Evolutionary conservation across 2,888 invertebrate genomes (phyloP), one percentile per base, ranked within the genome.

Genomic region (Rhingia rostrata): DNA sequence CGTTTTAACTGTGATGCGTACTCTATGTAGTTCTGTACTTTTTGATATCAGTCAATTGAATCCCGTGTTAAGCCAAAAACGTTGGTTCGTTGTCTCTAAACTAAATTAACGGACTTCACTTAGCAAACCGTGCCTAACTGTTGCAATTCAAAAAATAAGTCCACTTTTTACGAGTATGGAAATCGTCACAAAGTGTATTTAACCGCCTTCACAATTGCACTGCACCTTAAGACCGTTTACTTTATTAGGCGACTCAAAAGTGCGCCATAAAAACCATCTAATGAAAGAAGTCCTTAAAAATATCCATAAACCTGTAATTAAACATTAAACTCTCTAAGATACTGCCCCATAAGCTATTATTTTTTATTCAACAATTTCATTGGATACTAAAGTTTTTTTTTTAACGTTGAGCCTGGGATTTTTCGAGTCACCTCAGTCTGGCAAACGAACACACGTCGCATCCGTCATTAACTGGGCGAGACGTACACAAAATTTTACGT

Each of bases 381-480:
- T 51, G 10, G 30, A 4, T 12, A 10, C 41, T 41, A 6, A 6
- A 33, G 10, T n/a, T 53, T 14, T 14, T 6, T 7, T 41, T 43
- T 30, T 45, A 22, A 43, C 12, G 35, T 45, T 45, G 4, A 49
- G 53, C 51, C 33, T 22, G 22, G 22, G 43, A 22, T 35, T 30
- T 69, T 54, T 12, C 22, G 45, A 63, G 5, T 33, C 47, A 60
- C 39, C n/a, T 45, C 54, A 41, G 51, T 30, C 35, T 54, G 67
- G 43, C 32, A 7, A 30, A 10, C 7, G 64, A 30, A 39, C 54
- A 67, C 10, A 22, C 45, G 12, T 43, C 43, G n/a, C 41, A n/a
- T 51, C 9, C 14, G 7, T 51, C 61, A 61, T 53, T 51, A 43
- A 72, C 43, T 45, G 35, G 61, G 30, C 60, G 35, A 54, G 53